A percentile compares a stretch with the other conserved stretches of the same genome.
Evolutionary conservation across 2,113 vertebrate species (phyloP).

Genomic region (Lethenteron camtschaticum): DNA sequence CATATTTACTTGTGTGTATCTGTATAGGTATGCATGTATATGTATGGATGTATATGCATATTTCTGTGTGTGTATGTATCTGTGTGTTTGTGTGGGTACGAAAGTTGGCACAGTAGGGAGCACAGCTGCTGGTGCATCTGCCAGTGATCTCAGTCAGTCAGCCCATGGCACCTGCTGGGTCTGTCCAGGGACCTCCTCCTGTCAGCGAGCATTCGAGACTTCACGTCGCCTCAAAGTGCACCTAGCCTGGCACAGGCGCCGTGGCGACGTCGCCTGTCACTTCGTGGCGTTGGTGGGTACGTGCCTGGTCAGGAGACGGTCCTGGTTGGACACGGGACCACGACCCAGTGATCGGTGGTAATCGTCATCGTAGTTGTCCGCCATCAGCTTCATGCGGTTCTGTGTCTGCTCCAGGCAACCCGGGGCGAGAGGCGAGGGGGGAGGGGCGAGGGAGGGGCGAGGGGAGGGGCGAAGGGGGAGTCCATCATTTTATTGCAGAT

Average conservation of each 20-base stretch:
- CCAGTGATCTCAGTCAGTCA: constrained; percentile 16
- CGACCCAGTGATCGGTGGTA: constrained; percentile 57
- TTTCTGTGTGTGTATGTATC: no score
- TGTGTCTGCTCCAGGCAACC: constrained; percentile 48
- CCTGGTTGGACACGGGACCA: constrained; percentile 59
- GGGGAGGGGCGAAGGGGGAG: not conserved
- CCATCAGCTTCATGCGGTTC: constrained; percentile 89
- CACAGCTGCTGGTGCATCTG: constrained; percentile 20
- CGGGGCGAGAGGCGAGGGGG: not conserved
- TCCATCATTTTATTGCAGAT: not conserved
- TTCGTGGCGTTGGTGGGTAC: constrained; percentile 8
- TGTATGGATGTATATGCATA: no score
- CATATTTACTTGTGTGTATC: no score
- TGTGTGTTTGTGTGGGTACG: no score
- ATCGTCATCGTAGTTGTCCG: constrained; percentile 86
- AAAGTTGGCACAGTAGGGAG: no score
- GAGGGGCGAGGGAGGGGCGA: not conserved
- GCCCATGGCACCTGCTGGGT: constrained; percentile 21
- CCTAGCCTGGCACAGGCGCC: constrained; percentile 8
- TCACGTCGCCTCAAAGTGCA: constrained; percentile 11
- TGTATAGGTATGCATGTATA: no score
- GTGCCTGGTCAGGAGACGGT: constrained; percentile 70
- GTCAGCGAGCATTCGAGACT: not conserved
- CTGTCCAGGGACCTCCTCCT: not conserved
- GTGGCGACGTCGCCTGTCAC: not conserved